Evolutionary conservation across 2,113 vertebrate genomes (phyloP), one percentile per base, ranked within the genome.

Genomic region (Grammomys surdaster): DNA sequence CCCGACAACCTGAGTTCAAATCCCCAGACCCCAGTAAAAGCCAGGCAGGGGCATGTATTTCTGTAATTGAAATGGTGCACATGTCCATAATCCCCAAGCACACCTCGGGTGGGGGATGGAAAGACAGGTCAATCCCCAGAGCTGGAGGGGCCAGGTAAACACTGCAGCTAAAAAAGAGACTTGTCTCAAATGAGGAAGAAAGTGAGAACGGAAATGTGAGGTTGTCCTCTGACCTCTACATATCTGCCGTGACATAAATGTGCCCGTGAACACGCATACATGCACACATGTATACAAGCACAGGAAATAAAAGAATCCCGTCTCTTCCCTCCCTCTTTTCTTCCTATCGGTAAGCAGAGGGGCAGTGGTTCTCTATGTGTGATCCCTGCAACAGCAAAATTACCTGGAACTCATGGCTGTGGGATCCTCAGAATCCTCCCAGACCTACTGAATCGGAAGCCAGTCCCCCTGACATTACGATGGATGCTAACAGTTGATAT

Each of bases 361-460:
- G 33, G 1, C 46, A 51, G 12, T 31, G 24, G 88, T 89, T 72
- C 88, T 95, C 69, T 65, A 65, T 70, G 60, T 63, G 4, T 46
- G 46, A 3, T 60, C 82, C 19, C 84, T 81, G 46, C 58, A 58
- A n/a, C 24, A 73, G 36, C 70, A 93, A 17, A 9, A 75, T 4
- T 31, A 60, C 14, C 56, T 3, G 16, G 82, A 86, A 72, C 17
- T 48, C 26, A 54, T 24, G 13, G 33, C 28, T 72, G 31, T 51
- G 22, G 85, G 46, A 78, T 67, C 36, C 58, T 82, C 78, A 31
- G 82, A 31, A 48, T 33, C 48, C 13, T 46, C 17, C n/a, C 80
- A 90, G 69, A 72, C 58, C 94, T 69, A 24, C 24, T 43, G 90
- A 95, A 36, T 91, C 67, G 75, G 93, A 96, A 94, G 36, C 31